Conservation (phyloP, 2,888 invertebrate species). For the Halictus ligatus region DNA sequence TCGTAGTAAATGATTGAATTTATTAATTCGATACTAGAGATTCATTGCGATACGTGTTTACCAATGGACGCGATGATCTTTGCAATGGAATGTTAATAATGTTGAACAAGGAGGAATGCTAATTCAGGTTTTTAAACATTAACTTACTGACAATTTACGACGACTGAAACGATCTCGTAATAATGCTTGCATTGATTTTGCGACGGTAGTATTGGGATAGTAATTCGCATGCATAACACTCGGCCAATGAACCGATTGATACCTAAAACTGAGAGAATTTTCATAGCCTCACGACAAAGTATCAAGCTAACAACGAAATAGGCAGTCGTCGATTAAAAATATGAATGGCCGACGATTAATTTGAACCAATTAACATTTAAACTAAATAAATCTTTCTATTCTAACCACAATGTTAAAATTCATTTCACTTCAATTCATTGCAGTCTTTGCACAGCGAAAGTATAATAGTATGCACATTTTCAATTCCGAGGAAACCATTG, state of each 20-base stretch:
- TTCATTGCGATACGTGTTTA: neutral
- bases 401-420: neutral
- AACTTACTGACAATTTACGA: too few species aligned
- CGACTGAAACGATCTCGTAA: too few species aligned
- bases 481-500: neutral
- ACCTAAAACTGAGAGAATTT: neutral
- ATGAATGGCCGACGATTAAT: neutral
- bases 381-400: neutral
- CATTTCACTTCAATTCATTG: too few species aligned
- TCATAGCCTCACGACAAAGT: neutral
- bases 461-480: neutral
- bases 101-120: neutral
- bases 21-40: neutral
- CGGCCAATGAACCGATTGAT: neutral
- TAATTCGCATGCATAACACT: neutral
- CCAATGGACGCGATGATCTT: neutral
- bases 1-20: too few species aligned
- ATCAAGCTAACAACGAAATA: neutral
- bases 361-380: neutral
- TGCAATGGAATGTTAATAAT: neutral
- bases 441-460: neutral
- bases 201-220: neutral
- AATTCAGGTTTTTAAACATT: neutral
- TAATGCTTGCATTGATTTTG: neutral
- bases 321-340: neutral